Conservation (phyloP, 2,888 invertebrate species). For the Petrolisthes manimaculis region DNA sequence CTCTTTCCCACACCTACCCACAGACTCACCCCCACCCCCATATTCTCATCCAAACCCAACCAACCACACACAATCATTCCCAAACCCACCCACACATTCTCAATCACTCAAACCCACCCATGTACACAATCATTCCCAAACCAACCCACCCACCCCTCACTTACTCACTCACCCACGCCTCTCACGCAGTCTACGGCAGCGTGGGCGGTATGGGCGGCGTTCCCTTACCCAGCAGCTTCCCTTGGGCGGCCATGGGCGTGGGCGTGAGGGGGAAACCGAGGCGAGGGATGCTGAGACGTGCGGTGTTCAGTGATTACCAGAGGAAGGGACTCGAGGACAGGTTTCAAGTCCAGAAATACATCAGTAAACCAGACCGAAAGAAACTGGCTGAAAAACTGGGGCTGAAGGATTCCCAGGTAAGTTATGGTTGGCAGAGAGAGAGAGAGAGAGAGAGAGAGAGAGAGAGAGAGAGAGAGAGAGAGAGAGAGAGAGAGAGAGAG, state of each 20-base stretch:
- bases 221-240: constrained; percentile 76
- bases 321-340: constrained; percentile 94
- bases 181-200: constrained; percentile 64
- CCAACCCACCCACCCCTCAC: neutral
- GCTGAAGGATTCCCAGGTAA: constrained; percentile 96
- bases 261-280: constrained; percentile 80
- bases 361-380: constrained; percentile 97
- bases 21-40: neutral
- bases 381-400: constrained; percentile 96
- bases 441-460: neutral
- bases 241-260: constrained; percentile 82
- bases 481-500: neutral
- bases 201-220: constrained; percentile 69
- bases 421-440: neutral
- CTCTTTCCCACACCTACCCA: neutral
- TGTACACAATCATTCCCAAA: neutral
- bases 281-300: constrained; percentile 95
- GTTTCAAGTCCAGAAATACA: constrained; percentile 97
- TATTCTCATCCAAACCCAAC: neutral
- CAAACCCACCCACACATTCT: neutral
- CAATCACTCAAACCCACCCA: neutral
- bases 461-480: neutral
- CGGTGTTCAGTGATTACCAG: constrained; percentile 96
- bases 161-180: neutral
- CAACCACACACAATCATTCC: neutral